A percentile compares a stretch with the other conserved stretches of the same genome.
Conservation (phyloP, 2,888 invertebrate species). For the Marasmarcha lunaedactyla region DNA sequence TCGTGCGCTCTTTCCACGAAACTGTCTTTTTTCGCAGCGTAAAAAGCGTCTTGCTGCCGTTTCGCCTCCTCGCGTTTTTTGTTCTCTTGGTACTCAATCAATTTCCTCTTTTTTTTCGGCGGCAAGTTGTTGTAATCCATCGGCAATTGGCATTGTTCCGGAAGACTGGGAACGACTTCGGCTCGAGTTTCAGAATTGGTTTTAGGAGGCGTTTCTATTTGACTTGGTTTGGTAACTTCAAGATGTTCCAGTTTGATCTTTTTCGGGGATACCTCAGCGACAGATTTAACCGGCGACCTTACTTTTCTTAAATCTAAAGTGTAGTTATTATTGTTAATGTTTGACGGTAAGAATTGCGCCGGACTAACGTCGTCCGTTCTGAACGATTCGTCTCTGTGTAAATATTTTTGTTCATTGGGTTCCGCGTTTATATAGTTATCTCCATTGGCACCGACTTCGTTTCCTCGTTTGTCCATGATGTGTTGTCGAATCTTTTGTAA, state of each 20-base stretch:
- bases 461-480: constrained; percentile 61
- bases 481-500: constrained; percentile 65
- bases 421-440: constrained; percentile 24
- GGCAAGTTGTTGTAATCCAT: constrained; percentile 66
- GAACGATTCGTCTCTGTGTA: constrained; percentile 41
- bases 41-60: constrained; percentile 49
- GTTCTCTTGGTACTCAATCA: constrained; percentile 65
- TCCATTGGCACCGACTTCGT: constrained; percentile 27
- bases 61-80: constrained; percentile 64
- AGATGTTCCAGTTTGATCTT: constrained; percentile 23
- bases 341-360: constrained; percentile 30
- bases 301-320: constrained; percentile 58
- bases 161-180: constrained; percentile 35
- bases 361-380: constrained; percentile 32
- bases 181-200: constrained; percentile 32
- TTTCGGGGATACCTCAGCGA: constrained; percentile 26
- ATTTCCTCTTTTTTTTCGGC: constrained; percentile 66
- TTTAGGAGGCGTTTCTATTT: constrained; percentile 28
- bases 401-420: constrained; percentile 37
- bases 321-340: constrained; percentile 27
- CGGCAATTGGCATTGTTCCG: constrained; percentile 59
- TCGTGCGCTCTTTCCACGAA: constrained; percentile 37
- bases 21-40: constrained; percentile 42
- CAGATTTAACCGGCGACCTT: constrained; percentile 44
- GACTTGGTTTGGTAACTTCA: constrained; percentile 18